These are phyloP conservation scores for Neodiprion lecontei DNA, from an alignment of 1,140 invertebrate genomes.

Conservation along the genomic window DNA sequence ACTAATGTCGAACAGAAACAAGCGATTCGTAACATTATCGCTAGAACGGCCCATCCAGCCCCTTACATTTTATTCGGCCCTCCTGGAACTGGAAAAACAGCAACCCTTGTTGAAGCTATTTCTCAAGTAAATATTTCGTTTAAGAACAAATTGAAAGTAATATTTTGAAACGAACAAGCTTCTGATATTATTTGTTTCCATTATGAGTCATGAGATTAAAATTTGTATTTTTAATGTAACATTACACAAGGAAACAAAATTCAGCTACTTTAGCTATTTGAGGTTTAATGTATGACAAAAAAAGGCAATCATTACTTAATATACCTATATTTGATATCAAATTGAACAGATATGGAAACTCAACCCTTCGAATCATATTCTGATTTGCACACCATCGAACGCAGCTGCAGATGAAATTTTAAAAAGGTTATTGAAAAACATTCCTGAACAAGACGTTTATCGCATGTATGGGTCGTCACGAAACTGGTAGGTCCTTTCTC, in stretches of 20 bases:
- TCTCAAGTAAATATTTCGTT: constrained; percentile 57
- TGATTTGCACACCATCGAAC: constrained; percentile 79
- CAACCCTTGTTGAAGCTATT: constrained; percentile 79
- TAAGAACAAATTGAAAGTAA: background rate
- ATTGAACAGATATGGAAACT: constrained; percentile 52
- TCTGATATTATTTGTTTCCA: no score
- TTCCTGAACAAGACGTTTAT: constrained; percentile 49
- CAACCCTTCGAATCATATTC: constrained; percentile 60
- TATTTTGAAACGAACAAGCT: no score
- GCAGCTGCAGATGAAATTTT: constrained; percentile 79
- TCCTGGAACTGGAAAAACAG: constrained; percentile 83
- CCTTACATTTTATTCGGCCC: constrained; percentile 84
- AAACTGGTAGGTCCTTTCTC: constrained; percentile 49
- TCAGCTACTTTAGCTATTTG: no score
- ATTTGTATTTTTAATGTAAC: no score
- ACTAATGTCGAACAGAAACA: constrained; percentile 70
- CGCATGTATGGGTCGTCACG: constrained; percentile 60
- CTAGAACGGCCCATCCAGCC: constrained; percentile 64
- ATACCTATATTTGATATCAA: no score
- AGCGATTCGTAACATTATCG: constrained; percentile 71
- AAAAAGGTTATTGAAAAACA: constrained; percentile 59
- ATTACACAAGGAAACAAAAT: no score
- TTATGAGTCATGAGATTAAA: no score
- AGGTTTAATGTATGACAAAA: no score
- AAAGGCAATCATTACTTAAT: no score